Evolutionary conservation across 2,888 invertebrate species (phyloP), one percentile per base, ranked within the genome.

Genomic region (Caenorhabditis sp.): DNA sequence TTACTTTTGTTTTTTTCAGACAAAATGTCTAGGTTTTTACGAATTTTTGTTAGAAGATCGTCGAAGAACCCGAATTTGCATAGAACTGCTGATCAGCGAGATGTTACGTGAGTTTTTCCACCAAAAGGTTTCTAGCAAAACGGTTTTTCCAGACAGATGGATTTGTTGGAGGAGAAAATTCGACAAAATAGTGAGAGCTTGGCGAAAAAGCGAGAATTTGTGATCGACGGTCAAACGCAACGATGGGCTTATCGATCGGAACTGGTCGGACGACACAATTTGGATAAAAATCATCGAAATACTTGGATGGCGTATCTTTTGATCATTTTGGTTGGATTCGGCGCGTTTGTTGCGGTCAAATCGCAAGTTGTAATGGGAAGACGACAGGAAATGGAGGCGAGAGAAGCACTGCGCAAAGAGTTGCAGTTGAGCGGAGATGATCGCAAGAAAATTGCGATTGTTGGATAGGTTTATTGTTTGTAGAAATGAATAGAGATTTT

Each of bases 231-330:
- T 23, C 77, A 81, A 58, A 77, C 53, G 64, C 77, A 77, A 49
- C 50, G 76, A 60, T 84, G 84, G 84, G 81, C 79, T 26, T 84
- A 84, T 63, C 62, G 84, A 60, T 83, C 83, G 5, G 84, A 84
- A 79, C 65, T 84, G 31, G 84, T 84, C 19, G 76, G 75, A 10
- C 64, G 71, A 14, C 75, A 69, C 17, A 81, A 71, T 17, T 75
- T 84, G 21, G 82, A 84, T 67, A 79, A 79, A 62, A 67, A 79
- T 24, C 84, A 84, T 59, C 67, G 76, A 19, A 71, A 78, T 62
- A 83, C 81, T 14, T 84, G 84, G 84, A 66, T 81, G 17, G 76
- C 81, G 0, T 84, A 84, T 63, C 69, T 66, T 1, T 26, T 78
- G 27, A 82, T 83, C 57, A 81, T 83, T 57, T 31, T 83, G 8